Evolutionary conservation across 2,888 invertebrate genomes (phyloP), one percentile per base, ranked within the genome.

Genomic region (Euclidia mi): DNA sequence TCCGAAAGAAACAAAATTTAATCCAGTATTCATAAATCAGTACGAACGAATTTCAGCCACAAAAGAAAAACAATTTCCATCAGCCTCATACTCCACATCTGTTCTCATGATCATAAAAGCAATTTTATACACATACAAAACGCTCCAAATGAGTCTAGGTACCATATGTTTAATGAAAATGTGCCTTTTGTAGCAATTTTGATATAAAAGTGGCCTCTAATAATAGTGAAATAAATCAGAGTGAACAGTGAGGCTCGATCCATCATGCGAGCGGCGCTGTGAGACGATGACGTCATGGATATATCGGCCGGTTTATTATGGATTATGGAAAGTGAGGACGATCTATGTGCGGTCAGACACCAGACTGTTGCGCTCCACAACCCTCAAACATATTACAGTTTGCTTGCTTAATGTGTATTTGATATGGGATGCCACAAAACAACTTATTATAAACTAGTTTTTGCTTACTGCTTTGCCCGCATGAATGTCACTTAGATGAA

Each of bases 171-270:
- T 12, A 14, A 37, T 18, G 11, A 14, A 25, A 37, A 34, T 41
- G 34, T 41, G 32, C 34, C 28, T 11, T 18, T 25, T 9, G 29
- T 32, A 40, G 20, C 32, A 34, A 18, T 52, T 15, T 9, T 14
- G 40, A 46, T 49, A 55, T 63, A 41, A 41, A 25, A 41, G 20
- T 41, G 41, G 20, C 20, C 38, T 62, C 46, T 60, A 58, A 57
- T 77, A 75, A 76, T 75, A 77, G 74, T 70, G 65, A 82, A 80
- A 87, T 87, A 88, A 88, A 88, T 88, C 85, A 83, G 65, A 71
- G 56, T 56, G 68, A 47, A 76, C 64, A 78, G 68, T 64, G 67
- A 62, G 53, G 52, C 32, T 49, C 77, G 56, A 88, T 89, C 87
- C 83, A 88, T 89, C 88, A 85, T 74, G 49, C 35, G 56, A 61